Evolutionary conservation across 2,888 invertebrate species (phyloP).

Genomic region (Brachyptera putata): DNA sequence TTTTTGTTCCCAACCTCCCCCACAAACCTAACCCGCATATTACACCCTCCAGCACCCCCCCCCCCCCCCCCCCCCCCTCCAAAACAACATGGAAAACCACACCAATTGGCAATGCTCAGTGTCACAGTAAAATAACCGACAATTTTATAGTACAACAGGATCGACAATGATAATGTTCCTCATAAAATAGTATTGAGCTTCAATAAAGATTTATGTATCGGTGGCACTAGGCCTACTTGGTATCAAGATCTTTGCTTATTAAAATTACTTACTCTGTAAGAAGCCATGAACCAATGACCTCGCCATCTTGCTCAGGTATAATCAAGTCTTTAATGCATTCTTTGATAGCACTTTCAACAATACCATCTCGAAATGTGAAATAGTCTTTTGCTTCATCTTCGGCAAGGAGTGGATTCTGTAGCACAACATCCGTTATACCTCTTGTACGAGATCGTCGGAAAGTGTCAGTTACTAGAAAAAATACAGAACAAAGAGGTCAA

Average conservation of each 20-base stretch:
- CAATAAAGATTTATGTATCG: too few species aligned
- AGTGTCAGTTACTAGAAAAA: conserved; percentile 41
- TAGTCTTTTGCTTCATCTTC: conserved; percentile 61
- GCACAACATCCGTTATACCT: conserved; percentile 27
- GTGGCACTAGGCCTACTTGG: too few species aligned
- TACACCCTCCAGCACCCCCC: too few species aligned
- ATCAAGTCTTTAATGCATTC: conserved; percentile 63
- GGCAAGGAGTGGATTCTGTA: conserved; percentile 39
- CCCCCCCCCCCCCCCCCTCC: too few species aligned
- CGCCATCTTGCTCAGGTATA: conserved; percentile 63
- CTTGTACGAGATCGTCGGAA: conserved; percentile 40
- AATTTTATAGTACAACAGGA: too few species aligned
- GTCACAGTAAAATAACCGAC: neutral
- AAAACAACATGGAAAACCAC: neutral
- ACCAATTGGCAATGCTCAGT: too few species aligned
- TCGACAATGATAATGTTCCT: too few species aligned
- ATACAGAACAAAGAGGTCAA: neutral
- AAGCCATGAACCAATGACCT: conserved; percentile 70
- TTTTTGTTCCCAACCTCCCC: too few species aligned
- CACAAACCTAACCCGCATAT: too few species aligned
- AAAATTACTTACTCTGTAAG: conserved; percentile 81
- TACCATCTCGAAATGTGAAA: conserved; percentile 69
- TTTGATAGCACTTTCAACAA: conserved; percentile 66
- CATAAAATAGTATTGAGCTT: too few species aligned
- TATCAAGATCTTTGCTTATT: too few species aligned